These are phyloP conservation scores for Platysteira castanea DNA, from an alignment of 2,113 vertebrate genomes.

Conservation along the genomic window DNA sequence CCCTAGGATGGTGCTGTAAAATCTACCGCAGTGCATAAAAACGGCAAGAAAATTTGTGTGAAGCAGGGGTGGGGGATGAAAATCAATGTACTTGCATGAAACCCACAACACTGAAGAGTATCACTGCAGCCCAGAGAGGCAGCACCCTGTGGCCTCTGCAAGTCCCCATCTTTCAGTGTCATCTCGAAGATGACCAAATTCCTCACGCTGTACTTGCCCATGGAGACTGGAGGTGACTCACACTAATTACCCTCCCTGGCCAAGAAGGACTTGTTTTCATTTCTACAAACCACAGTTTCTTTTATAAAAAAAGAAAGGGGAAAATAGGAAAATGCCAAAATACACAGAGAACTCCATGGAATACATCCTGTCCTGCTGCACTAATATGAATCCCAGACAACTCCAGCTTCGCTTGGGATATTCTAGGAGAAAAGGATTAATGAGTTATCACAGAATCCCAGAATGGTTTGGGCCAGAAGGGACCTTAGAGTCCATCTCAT, in stretches of 20 bases:
- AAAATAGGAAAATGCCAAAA: slow-evolving; percentile 12
- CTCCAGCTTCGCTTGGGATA: neutral
- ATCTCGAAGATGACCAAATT: neutral
- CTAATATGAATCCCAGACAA: neutral
- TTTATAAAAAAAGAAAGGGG: neutral
- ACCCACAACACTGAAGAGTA: neutral
- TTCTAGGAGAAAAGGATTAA: neutral
- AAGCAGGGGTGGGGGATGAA: neutral
- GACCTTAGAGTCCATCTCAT: neutral
- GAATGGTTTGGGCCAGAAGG: neutral
- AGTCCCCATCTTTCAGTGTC: neutral
- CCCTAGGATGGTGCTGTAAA: neutral
- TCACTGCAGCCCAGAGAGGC: neutral
- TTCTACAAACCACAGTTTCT: slow-evolving; percentile 38
- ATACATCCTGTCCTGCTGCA: neutral
- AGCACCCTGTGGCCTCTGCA: accelerated
- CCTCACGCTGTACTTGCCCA: neutral
- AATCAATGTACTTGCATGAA: neutral
- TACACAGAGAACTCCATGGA: neutral
- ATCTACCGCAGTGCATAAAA: neutral
- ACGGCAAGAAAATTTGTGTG: neutral
- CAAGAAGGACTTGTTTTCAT: slow-evolving; percentile 36
- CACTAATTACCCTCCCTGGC: slow-evolving; percentile 4
- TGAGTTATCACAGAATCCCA: neutral
- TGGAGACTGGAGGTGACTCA: slow-evolving; percentile 29